phyloP scores from a whole-genome alignment of 2,797 vertebrate genomes.

The Pangasius mekongensis region DNA sequence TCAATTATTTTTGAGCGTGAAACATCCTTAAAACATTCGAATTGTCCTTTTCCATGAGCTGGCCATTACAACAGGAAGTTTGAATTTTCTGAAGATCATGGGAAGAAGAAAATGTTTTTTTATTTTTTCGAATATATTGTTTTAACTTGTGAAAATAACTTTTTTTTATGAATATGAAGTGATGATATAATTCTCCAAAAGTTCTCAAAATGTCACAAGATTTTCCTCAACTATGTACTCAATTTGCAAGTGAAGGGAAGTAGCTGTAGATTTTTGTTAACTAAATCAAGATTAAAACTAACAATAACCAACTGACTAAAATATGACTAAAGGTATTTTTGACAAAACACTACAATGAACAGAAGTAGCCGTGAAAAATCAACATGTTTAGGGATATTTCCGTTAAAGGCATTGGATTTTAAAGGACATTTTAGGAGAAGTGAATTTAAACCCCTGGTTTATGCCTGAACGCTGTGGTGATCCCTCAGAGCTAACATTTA shows the following conservation, averaged over 20 bases:
- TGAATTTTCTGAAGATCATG: not conserved
- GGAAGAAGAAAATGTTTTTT: not conserved
- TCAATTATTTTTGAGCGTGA: not conserved
- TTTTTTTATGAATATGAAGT: not conserved
- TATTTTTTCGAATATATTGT: not conserved
- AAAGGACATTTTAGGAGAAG: not conserved
- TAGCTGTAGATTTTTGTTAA: not conserved
- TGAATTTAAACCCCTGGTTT: not conserved
- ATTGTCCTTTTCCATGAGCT: not conserved
- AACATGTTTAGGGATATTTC: not conserved
- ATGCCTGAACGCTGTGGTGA: not conserved
- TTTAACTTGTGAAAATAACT: not conserved
- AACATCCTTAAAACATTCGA: not conserved
- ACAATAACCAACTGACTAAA: not conserved
- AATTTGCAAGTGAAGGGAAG: not conserved
- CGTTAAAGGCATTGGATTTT: not conserved
- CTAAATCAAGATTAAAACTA: not conserved
- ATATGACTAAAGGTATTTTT: not conserved
- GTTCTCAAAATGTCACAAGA: not conserved
- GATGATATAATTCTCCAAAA: not conserved
- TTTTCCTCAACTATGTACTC: not conserved
- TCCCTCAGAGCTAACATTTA: constrained; percentile 2
- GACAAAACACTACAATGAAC: not conserved
- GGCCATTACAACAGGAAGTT: not conserved
- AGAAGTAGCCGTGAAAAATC: not conserved